Percentiles rank a stretch among this genome's conserved stretches.
phyloP scores from a whole-genome alignment of 2,113 vertebrate genomes.

The Tragelaphus scriptus region DNA sequence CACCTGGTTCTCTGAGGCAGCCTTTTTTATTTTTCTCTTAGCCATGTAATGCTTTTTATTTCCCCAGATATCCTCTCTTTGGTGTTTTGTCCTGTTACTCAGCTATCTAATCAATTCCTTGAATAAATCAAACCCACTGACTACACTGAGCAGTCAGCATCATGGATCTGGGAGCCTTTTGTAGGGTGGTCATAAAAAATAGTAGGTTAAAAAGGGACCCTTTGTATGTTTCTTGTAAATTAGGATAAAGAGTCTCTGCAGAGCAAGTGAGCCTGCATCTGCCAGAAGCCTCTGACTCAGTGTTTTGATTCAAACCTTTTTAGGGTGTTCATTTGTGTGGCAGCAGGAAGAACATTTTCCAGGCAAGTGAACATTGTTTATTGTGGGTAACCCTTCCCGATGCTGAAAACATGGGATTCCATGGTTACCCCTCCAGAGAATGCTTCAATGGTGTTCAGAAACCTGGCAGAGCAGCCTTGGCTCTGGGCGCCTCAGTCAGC shows the following conservation, averaged over 20 bases:
- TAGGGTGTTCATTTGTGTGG: neutral
- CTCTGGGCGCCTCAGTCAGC: accelerated
- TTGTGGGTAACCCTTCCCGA: neutral
- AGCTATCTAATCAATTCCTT: neutral
- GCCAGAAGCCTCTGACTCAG: neutral
- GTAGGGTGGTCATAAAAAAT: neutral
- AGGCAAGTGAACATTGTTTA: neutral
- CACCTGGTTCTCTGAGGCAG: neutral
- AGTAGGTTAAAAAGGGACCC: neutral
- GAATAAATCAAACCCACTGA: neutral
- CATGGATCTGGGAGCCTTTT: neutral
- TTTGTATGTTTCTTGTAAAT: neutral
- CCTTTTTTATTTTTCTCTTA: neutral
- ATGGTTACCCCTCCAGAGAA: neutral
- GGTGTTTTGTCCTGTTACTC: neutral
- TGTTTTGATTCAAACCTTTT: neutral
- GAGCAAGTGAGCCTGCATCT: neutral
- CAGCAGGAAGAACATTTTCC: neutral
- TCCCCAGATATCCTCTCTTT: neutral
- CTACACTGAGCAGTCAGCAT: neutral
- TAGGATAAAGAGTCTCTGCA: neutral
- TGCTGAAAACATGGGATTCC: neutral
- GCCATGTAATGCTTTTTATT: neutral
- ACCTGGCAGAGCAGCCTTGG: neutral
- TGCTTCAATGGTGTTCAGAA: neutral